Conservation (phyloP, 1,140 invertebrate genomes). For the Gerris buenoi region DNA sequence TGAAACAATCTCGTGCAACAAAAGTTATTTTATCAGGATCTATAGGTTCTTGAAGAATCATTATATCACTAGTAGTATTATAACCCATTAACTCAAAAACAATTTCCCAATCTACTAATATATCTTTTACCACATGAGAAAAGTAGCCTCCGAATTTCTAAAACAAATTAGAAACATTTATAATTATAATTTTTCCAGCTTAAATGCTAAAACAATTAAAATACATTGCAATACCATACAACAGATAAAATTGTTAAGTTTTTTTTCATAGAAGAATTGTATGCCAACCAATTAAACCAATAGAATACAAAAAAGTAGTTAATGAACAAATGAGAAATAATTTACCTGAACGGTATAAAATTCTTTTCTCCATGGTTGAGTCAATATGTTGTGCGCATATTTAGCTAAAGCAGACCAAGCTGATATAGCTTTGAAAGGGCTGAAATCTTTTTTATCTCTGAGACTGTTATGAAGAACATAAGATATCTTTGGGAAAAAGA, state of each 20-base stretch:
- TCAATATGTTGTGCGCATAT: constrained; percentile 68
- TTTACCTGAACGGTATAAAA: constrained; percentile 58
- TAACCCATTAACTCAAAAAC: constrained; percentile 73
- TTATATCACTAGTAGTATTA: constrained; percentile 37
- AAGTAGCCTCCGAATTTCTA: constrained; percentile 74
- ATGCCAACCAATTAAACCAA: too few species aligned
- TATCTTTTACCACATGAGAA: constrained; percentile 67
- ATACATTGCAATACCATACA: neutral
- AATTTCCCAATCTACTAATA: constrained; percentile 53
- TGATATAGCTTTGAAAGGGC: constrained; percentile 56
- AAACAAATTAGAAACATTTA: constrained; percentile 17
- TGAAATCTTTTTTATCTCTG: constrained; percentile 50
- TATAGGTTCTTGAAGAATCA: constrained; percentile 50
- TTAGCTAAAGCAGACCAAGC: constrained; percentile 70
- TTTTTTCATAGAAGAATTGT: too few species aligned
- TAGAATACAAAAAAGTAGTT: too few species aligned
- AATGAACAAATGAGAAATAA: too few species aligned
- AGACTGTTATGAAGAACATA: constrained; percentile 57
- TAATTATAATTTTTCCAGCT: neutral
- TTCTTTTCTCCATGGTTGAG: constrained; percentile 77
- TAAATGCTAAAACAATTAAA: neutral
- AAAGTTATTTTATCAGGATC: constrained; percentile 63
- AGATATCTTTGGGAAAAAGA: constrained; percentile 52
- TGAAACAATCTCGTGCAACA: constrained; percentile 64
- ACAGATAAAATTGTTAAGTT: neutral